These are phyloP conservation scores for Dromiciops gliroides DNA, from an alignment of 2,113 vertebrate genomes.

Conservation along the genomic window DNA sequence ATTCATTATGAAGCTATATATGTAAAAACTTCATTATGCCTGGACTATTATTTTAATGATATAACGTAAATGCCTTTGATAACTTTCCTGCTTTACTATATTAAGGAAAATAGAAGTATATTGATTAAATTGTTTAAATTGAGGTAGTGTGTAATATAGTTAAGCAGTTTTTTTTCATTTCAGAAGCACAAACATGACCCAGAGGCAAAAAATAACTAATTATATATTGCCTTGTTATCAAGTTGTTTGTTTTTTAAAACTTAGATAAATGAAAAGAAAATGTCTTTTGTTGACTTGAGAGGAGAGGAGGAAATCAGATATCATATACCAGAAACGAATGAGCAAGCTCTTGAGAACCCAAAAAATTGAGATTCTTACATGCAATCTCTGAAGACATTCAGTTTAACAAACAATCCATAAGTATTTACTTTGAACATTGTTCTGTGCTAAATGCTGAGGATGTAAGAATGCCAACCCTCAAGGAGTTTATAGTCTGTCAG, in stretches of 20 bases:
- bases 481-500: not conserved
- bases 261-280: slow-evolving; percentile 5
- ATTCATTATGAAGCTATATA: slow-evolving; percentile 63
- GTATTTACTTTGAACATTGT: not conserved
- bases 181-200: slow-evolving; percentile 30
- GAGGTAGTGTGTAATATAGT: slow-evolving; percentile 50
- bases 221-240: slow-evolving; percentile 2
- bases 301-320: slow-evolving; percentile 2
- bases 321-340: not conserved
- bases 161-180: slow-evolving; percentile 47
- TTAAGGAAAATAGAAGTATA: slow-evolving; percentile 56
- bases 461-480: not conserved
- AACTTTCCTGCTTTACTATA: slow-evolving; percentile 39
- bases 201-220: slow-evolving; percentile 39
- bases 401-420: not conserved
- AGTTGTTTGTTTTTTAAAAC: not conserved
- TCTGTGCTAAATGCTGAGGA: not conserved
- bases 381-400: not conserved
- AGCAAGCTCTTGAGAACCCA: not conserved
- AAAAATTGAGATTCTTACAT: not conserved
- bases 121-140: slow-evolving; percentile 47
- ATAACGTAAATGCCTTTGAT: slow-evolving; percentile 39
- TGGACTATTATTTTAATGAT: slow-evolving; percentile 71
- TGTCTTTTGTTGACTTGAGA: not conserved
- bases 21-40: slow-evolving; percentile 68